These are phyloP conservation scores for Oikopleura albicans DNA, from an alignment of 23 tunicate genomes.

Conservation along the genomic window DNA sequence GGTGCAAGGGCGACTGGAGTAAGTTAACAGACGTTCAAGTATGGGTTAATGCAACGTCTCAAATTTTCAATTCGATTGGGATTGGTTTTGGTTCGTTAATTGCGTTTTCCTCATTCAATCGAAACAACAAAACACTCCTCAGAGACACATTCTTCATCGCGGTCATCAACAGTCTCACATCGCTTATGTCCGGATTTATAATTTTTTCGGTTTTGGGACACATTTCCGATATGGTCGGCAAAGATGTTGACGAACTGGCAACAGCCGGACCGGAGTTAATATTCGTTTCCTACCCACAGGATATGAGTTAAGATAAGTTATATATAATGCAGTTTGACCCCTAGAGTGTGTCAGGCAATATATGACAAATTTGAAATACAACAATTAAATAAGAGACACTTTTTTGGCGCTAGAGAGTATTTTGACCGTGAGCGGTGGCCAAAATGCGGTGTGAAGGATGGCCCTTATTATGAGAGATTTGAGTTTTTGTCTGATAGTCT, in stretches of 20 bases:
- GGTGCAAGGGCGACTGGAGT: conserved; percentile 13
- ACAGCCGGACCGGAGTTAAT: conserved; percentile 64
- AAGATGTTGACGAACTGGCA: conserved; percentile 24
- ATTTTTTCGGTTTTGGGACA: conserved; percentile 78
- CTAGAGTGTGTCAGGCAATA: no score
- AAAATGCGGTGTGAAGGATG: no score
- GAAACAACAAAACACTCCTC: conserved; percentile 33
- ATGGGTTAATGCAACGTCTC: conserved; percentile 84
- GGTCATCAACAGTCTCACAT: conserved; percentile 41
- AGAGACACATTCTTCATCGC: conserved; percentile 51
- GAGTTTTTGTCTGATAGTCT: no score
- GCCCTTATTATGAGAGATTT: no score
- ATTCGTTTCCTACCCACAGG: conserved; percentile 60
- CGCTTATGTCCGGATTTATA: conserved; percentile 33
- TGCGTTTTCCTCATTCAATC: conserved; percentile 77
- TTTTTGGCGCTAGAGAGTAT: no score
- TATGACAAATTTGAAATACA: no score
- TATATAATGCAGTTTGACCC: no score
- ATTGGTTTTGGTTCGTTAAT: conserved; percentile 72
- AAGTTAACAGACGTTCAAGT: conserved; percentile 18
- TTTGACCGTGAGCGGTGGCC: no score
- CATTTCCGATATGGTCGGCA: conserved; percentile 28
- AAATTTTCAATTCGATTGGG: conserved; percentile 65
- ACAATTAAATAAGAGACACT: no score
- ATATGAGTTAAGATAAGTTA: no score